These are phyloP conservation scores for Sebastes goodei DNA, from an alignment of 2,797 vertebrate species.

Conservation along the genomic window DNA sequence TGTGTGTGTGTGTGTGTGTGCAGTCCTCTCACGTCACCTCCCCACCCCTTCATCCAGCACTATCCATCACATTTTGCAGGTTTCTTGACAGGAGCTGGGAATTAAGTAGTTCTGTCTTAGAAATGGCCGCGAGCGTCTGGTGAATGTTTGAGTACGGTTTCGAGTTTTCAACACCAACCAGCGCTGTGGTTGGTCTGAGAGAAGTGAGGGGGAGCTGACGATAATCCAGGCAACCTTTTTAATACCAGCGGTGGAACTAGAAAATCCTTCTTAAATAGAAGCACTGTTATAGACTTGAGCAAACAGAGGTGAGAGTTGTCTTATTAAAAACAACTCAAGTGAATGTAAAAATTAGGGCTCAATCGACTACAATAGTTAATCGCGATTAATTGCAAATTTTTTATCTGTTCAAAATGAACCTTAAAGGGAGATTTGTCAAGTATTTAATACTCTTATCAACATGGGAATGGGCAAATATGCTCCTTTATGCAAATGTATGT, in stretches of 20 bases:
- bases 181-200: conserved; percentile 51
- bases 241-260: background rate
- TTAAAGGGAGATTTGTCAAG: too few species aligned
- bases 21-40: conserved; percentile 16
- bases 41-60: conserved; percentile 16
- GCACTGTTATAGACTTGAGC: background rate
- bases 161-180: conserved; percentile 8
- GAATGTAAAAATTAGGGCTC: background rate
- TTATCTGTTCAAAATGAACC: too few species aligned
- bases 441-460: too few species aligned
- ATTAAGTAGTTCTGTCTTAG: conserved; percentile 28
- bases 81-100: conserved; percentile 52
- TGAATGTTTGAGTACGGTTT: conserved; percentile 55
- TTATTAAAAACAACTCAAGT: background rate
- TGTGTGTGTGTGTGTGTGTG: conserved; percentile 3
- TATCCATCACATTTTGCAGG: conserved; percentile 50
- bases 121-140: conserved; percentile 38
- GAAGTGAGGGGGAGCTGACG: conserved; percentile 8
- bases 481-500: too few species aligned
- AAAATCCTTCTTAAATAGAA: conserved; percentile 2
- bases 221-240: conserved; percentile 17
- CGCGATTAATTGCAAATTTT: too few species aligned
- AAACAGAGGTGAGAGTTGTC: background rate
- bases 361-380: background rate
- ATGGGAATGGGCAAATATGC: too few species aligned